Percentiles rank a stretch among this genome's conserved stretches.
Evolutionary conservation across 2,888 invertebrate genomes (phyloP).

Genomic region (Liodrosophila aerea): DNA sequence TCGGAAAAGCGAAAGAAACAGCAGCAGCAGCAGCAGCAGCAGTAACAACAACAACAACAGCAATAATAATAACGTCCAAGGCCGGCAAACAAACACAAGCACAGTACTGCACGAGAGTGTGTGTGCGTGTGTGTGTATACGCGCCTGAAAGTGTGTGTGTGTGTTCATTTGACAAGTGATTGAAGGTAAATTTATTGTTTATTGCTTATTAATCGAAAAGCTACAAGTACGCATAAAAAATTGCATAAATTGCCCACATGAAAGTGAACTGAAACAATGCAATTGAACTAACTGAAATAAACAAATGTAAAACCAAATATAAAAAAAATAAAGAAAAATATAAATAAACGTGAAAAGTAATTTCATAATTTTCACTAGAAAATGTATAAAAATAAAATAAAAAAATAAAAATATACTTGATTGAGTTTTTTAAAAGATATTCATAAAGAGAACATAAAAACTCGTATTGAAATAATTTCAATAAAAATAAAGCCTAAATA

Average conservation of each 20-base stretch:
- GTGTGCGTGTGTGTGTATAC: slow-evolving; percentile 16
- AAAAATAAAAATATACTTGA: too few relatives aligned
- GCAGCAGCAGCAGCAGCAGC: neutral
- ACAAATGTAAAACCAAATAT: too few relatives aligned
- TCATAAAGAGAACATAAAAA: too few relatives aligned
- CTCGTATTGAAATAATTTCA: too few relatives aligned
- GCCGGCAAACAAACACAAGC: slow-evolving; percentile 50
- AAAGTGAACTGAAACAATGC: slow-evolving; percentile 9
- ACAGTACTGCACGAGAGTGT: slow-evolving; percentile 27
- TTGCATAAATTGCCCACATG: slow-evolving; percentile 2
- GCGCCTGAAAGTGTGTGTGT: slow-evolving; percentile 27
- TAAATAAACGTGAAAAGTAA: too few relatives aligned
- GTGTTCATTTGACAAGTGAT: slow-evolving; percentile 58
- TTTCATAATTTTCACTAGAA: too few relatives aligned
- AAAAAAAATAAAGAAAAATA: too few relatives aligned
- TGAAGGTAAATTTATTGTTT: slow-evolving; percentile 58
- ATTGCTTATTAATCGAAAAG: slow-evolving; percentile 35
- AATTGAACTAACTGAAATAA: neutral
- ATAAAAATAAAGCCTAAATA: too few relatives aligned
- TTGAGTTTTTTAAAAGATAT: too few relatives aligned
- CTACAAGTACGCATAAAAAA: slow-evolving; percentile 1
- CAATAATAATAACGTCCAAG: slow-evolving; percentile 34
- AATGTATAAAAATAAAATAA: too few relatives aligned
- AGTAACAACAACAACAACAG: slow-evolving; percentile 25
- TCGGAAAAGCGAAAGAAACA: slow-evolving; percentile 2